Conservation (phyloP, 2,888 invertebrate species). For the Lamproptera curius region DNA sequence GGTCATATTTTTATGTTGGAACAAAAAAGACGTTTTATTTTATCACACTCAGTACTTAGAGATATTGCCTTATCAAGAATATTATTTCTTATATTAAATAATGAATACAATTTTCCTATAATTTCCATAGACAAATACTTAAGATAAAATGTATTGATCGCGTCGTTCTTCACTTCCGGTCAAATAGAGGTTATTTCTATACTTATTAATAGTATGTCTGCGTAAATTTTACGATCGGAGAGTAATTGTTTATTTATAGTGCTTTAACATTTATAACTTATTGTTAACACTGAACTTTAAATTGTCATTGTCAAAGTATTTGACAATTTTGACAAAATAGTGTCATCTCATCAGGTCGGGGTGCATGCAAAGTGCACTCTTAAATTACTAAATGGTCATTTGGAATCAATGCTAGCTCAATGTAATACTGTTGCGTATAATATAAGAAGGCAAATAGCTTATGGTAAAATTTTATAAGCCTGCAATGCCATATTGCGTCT, state of each 20-base stretch:
- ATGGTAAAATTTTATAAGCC: no score
- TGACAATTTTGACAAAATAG: constrained; percentile 35
- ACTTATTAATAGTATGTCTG: background rate
- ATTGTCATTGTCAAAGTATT: constrained; percentile 34
- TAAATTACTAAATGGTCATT: no score
- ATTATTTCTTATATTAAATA: no score
- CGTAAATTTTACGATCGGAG: background rate
- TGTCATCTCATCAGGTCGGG: constrained; percentile 20
- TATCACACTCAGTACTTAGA: no score
- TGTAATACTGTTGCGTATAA: no score
- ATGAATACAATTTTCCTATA: no score
- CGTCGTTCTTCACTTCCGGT: constrained; percentile 34
- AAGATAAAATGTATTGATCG: constrained; percentile 35
- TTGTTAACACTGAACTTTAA: constrained; percentile 18
- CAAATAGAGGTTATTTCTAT: constrained; percentile 31
- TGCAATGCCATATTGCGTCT: no score
- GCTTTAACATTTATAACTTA: constrained; percentile 14
- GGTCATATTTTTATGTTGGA: no score
- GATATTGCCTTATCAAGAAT: no score
- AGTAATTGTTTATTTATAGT: background rate
- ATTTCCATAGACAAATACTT: constrained; percentile 20
- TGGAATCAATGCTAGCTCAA: no score
- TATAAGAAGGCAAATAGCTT: no score
- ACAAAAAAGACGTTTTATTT: no score
- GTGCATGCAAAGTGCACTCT: background rate